phyloP scores from a whole-genome alignment of 2,113 vertebrate genomes.

The Aphelocoma coerulescens region DNA sequence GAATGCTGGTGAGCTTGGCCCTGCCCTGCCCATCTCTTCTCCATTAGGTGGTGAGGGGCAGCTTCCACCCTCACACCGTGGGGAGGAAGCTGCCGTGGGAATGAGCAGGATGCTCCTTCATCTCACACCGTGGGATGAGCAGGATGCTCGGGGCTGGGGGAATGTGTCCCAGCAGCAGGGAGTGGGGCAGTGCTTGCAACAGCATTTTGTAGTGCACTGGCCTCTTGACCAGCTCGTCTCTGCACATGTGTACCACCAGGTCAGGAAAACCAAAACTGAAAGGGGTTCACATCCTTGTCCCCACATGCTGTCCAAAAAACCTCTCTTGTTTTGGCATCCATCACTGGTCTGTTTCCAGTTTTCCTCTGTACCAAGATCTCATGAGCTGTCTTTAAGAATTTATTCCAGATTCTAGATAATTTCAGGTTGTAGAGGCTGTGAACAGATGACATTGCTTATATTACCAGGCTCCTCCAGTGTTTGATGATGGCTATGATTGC shows the following conservation, averaged over 20 bases:
- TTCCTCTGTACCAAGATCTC: neutral
- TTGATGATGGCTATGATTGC: neutral
- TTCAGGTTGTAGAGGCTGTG: neutral
- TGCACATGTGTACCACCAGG: neutral
- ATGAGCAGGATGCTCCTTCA: too few relatives aligned
- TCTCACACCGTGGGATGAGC: too few relatives aligned
- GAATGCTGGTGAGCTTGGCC: neutral
- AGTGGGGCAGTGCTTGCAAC: neutral
- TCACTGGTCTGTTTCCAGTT: neutral
- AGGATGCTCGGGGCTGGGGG: fast-evolving
- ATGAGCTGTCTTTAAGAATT: neutral
- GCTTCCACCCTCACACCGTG: neutral
- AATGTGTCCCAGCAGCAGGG: neutral
- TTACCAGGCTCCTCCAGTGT: neutral
- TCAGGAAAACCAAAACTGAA: neutral
- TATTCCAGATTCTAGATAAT: neutral
- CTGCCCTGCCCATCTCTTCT: neutral
- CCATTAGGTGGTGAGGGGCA: neutral
- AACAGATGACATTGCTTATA: neutral
- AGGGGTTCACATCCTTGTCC: neutral
- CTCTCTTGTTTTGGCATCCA: neutral
- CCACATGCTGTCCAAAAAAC: neutral
- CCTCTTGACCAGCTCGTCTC: neutral
- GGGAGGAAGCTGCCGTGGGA: too few relatives aligned
- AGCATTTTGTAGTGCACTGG: neutral